Percentiles rank a stretch among this genome's conserved stretches.
phyloP scores from a whole-genome alignment of 1,140 invertebrate genomes.

The Glossosoma conforme region DNA sequence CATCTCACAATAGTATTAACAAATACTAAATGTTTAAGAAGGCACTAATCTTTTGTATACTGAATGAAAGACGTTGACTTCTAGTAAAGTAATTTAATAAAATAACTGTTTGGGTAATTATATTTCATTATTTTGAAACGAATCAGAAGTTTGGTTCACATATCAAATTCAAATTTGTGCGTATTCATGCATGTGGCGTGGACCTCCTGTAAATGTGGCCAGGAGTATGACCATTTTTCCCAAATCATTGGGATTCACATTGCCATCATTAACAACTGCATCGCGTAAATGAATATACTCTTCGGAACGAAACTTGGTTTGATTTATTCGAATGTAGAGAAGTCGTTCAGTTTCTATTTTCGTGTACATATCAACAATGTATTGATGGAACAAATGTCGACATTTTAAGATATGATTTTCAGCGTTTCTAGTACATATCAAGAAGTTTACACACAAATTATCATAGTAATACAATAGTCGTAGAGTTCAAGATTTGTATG shows the following conservation, averaged over 20 bases:
- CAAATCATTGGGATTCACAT: constrained; percentile 9
- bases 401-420: constrained; percentile 37
- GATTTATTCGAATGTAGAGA: constrained; percentile 41
- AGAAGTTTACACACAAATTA: no score
- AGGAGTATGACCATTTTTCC: constrained; percentile 39
- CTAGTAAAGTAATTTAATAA: no score
- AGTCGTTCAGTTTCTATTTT: constrained; percentile 48
- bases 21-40: no score
- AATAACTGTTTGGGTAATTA: no score
- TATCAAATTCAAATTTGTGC: constrained; percentile 42
- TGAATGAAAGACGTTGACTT: no score
- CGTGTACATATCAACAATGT: constrained; percentile 47
- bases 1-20: no score
- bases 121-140: no score
- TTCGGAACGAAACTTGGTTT: constrained; percentile 33
- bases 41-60: no score
- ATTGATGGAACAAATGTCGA: constrained; percentile 39
- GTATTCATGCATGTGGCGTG: constrained; percentile 44
- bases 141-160: no score
- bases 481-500: no score
- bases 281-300: constrained; percentile 35
- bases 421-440: no score
- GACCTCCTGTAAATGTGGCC: constrained; percentile 41
- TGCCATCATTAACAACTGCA: constrained; percentile 30
- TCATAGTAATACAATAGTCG: no score